Evolutionary conservation across 2,888 invertebrate species (phyloP).

Genomic region (Drosophila mercatorum): DNA sequence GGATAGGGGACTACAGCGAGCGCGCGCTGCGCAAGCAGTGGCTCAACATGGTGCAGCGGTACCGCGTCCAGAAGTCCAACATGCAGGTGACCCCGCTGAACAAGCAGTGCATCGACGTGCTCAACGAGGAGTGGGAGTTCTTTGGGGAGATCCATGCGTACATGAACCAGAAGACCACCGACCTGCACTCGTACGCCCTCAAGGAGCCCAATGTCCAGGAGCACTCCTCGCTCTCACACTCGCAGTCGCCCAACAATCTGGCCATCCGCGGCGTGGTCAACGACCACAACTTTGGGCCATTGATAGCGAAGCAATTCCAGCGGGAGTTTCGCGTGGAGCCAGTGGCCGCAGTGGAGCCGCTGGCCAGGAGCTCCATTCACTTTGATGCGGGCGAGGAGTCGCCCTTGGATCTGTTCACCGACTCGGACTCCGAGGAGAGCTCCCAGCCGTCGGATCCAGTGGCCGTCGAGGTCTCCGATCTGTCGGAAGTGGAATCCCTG

Average conservation of each 20-base stretch:
- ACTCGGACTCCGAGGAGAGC: slow-evolving; percentile 40
- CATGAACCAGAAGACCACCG: slow-evolving; percentile 82
- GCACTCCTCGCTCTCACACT: slow-evolving; percentile 6
- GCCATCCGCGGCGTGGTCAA: slow-evolving; percentile 61
- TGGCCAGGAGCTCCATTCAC: slow-evolving; percentile 24
- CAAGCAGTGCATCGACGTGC: slow-evolving; percentile 39
- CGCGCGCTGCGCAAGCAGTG: slow-evolving; percentile 82
- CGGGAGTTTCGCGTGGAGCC: background rate
- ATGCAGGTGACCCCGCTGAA: slow-evolving; percentile 35
- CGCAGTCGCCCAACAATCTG: slow-evolving; percentile 19
- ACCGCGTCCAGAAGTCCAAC: slow-evolving; percentile 81
- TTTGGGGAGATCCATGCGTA: slow-evolving; percentile 81
- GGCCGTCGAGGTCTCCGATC: slow-evolving; percentile 44
- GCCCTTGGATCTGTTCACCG: slow-evolving; percentile 29
- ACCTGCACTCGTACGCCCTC: slow-evolving; percentile 82
- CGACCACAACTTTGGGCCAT: slow-evolving; percentile 75
- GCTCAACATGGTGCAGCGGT: slow-evolving; percentile 80
- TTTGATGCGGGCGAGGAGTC: slow-evolving; percentile 1
- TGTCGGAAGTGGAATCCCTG: slow-evolving; percentile 38
- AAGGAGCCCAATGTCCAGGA: slow-evolving; percentile 59
- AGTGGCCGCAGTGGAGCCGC: slow-evolving; percentile 9
- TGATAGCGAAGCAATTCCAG: background rate
- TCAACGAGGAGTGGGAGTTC: slow-evolving; percentile 82
- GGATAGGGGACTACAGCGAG: slow-evolving; percentile 79
- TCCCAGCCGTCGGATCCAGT: slow-evolving; percentile 51